Percentiles rank a stretch among this genome's conserved stretches.
Conservation (phyloP, 2,888 invertebrate species). For the Sabatieria punctata region DNA sequence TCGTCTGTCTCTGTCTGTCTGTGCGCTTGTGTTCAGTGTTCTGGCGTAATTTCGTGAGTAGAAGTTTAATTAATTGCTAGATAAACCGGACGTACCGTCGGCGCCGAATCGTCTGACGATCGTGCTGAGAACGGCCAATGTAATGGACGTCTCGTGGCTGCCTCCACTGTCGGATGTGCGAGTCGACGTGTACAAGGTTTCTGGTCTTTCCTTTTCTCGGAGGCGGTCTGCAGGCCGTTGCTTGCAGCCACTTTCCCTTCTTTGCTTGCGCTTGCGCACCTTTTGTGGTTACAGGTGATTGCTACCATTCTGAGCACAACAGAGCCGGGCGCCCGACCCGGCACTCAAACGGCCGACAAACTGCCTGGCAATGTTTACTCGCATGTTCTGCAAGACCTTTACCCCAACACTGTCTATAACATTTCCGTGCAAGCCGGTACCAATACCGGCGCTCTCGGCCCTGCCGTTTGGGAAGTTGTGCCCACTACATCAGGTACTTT, state of each 20-base stretch:
- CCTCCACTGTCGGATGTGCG: constrained; percentile 12
- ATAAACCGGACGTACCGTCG: constrained; percentile 9
- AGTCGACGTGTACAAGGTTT: constrained; percentile 14
- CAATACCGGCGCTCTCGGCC: constrained; percentile 3
- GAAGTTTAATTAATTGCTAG: too few relatives aligned
- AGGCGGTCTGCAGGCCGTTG: neutral
- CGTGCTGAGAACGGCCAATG: constrained; percentile 6
- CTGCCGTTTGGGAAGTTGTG: constrained; percentile 8
- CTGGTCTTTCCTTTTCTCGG: neutral
- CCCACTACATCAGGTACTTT: neutral
- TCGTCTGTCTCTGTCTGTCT: neutral
- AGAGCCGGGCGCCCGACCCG: neutral
- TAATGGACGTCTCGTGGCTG: constrained; percentile 12
- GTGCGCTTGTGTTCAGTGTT: too few relatives aligned
- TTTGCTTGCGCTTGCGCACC: neutral
- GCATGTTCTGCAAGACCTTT: constrained; percentile 10
- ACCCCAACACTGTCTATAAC: constrained; percentile 12
- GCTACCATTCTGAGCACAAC: neutral
- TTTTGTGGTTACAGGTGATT: constrained; percentile 2
- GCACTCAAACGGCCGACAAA: neutral
- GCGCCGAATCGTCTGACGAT: constrained; percentile 12
- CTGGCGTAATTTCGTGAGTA: too few relatives aligned
- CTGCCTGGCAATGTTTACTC: constrained; percentile 9
- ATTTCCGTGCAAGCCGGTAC: constrained; percentile 14
- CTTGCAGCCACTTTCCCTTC: neutral